Conservation (phyloP, 2,797 vertebrate species). For the Pampus argenteus region DNA sequence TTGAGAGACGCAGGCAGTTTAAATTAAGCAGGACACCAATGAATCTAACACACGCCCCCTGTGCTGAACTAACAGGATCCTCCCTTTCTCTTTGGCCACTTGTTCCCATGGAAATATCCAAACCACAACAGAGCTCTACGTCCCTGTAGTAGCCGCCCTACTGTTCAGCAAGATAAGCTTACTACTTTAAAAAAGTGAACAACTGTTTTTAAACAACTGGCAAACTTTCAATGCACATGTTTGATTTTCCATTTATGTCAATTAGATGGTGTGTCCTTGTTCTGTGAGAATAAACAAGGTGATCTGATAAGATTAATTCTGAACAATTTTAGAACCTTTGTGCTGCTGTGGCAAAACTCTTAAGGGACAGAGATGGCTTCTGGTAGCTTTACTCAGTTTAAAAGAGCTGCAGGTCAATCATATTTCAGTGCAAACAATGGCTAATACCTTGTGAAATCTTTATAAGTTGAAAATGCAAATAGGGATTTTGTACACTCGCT, state of each 20-base stretch:
- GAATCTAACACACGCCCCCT: slow-evolving; percentile 71
- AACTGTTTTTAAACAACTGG: slow-evolving; percentile 57
- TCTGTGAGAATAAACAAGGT: slow-evolving; percentile 36
- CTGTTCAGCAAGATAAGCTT: slow-evolving; percentile 73
- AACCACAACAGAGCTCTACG: slow-evolving; percentile 72
- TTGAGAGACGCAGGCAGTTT: slow-evolving; percentile 74
- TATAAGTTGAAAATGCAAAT: neutral
- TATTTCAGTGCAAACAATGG: slow-evolving; percentile 1
- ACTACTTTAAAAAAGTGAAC: slow-evolving; percentile 51
- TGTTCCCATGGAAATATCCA: slow-evolving; percentile 83
- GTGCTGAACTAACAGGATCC: slow-evolving; percentile 60
- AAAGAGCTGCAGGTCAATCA: neutral
- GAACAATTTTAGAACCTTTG: slow-evolving; percentile 2
- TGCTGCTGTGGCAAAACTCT: neutral
- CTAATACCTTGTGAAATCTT: slow-evolving; percentile 10
- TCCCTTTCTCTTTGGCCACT: slow-evolving; percentile 63
- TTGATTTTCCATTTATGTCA: slow-evolving; percentile 66
- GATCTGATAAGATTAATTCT: slow-evolving; percentile 43
- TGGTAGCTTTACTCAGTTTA: neutral
- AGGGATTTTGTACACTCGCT: too few relatives aligned
- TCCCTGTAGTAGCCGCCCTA: slow-evolving; percentile 43
- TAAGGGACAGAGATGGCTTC: too few relatives aligned
- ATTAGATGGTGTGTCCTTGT: slow-evolving; percentile 42
- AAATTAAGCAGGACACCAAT: slow-evolving; percentile 79
- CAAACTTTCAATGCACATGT: slow-evolving; percentile 49